phyloP scores from a whole-genome alignment of 2,888 invertebrate genomes.

The Idaea aversata region DNA sequence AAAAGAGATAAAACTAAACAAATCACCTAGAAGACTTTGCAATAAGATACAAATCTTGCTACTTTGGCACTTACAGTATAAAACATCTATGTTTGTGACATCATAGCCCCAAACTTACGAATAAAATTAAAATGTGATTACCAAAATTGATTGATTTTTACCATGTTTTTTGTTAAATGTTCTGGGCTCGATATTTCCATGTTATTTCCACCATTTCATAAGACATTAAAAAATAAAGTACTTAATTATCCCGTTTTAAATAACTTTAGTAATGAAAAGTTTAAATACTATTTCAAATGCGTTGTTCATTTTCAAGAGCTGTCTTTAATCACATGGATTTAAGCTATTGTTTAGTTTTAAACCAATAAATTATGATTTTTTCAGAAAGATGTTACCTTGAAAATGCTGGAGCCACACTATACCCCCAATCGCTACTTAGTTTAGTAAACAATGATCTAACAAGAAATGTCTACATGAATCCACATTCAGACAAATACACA shows the following conservation, averaged over 20 bases:
- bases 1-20: neutral
- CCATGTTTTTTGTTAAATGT: too few species aligned
- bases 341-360: slow-evolving; percentile 1
- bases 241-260: too few species aligned
- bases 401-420: slow-evolving; percentile 92
- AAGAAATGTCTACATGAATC: slow-evolving; percentile 91
- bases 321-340: too few species aligned
- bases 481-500: slow-evolving; percentile 92
- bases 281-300: too few species aligned
- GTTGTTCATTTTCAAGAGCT: too few species aligned
- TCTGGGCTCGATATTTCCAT: too few species aligned
- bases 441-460: slow-evolving; percentile 83
- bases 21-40: neutral
- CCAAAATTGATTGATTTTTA: too few species aligned
- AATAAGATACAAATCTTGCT: neutral
- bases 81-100: neutral
- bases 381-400: slow-evolving; percentile 90
- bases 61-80: neutral
- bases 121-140: too few species aligned
- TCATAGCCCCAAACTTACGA: neutral
- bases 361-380: slow-evolving; percentile 32
- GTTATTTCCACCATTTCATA: too few species aligned
- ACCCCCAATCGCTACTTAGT: slow-evolving; percentile 87
- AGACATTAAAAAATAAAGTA: too few species aligned
- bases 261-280: too few species aligned